Evolutionary conservation across 2,113 vertebrate genomes (phyloP), one percentile per base, ranked within the genome.

Genomic region (Opisthocomus hoazin): DNA sequence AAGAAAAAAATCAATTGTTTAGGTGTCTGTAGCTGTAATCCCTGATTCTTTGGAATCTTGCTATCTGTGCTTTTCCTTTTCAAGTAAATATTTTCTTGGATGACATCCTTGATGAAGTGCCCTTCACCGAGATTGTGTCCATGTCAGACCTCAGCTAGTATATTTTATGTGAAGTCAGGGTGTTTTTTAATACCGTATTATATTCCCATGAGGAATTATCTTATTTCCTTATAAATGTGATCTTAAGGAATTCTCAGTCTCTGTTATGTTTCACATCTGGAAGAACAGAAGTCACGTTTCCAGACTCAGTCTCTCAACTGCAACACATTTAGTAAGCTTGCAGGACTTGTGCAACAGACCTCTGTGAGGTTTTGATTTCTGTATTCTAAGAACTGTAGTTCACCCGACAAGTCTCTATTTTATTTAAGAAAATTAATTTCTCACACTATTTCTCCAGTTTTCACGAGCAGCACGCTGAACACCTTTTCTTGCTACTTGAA

Each of bases 401-500:
- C 50, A 51, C 57, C 54, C 4, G 12, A 43, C 70, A 87, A 61
- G 29, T 64, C 20, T 76, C 21, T 63, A 3, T 37, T 48, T 85
- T 92, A 64, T 73, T 79, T 13, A 69, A 76, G 82, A 64, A 95
- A 80, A 90, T 24, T 18, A 69, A 80, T 87, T 85, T 83, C 85
- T 93, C 75, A 65, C 64, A 9, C 41, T 58, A 2, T 80, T 80
- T 73, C 45, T 94, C 45, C 66, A 50, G 26, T 89, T 93, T 54
- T 50, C 64, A 43, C 39, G 76, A 70, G 60, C 71, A 74, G 75
- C 74, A 54, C 12, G 2, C 58, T 74, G 83, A 96, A 73, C 90
- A 85, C 94, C 86, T 90, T 90, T 83, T 86, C 75, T 93, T 95
- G 64, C 74, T 87, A 37, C 87, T 91, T 79, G 87, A 95, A 94